Evolutionary conservation across 2,888 invertebrate genomes (phyloP), one percentile per base, ranked within the genome.

Genomic region (Heteropelma amictum): DNA sequence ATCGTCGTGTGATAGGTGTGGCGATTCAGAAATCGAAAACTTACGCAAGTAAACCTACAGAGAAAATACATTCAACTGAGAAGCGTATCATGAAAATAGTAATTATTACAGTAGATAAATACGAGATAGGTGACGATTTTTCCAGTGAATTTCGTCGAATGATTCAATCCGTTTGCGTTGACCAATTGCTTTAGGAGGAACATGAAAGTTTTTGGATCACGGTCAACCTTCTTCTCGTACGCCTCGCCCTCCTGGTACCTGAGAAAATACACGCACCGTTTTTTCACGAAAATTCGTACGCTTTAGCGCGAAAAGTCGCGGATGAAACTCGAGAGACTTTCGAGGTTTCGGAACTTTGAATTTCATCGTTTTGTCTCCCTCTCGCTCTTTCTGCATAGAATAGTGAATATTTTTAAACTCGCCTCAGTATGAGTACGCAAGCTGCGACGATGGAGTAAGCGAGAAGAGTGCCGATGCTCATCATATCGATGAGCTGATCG

Each of bases 361-460:
- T n/a, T n/a, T n/a, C n/a, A n/a, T n/a, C n/a, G n/a, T n/a, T n/a
- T n/a, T n/a, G n/a, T n/a, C n/a, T n/a, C n/a, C n/a, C n/a, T n/a
- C n/a, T n/a, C n/a, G n/a, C n/a, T n/a, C n/a, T n/a, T n/a, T n/a
- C n/a, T n/a, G n/a, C n/a, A n/a, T n/a, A n/a, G n/a, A n/a, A n/a
- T n/a, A n/a, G n/a, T n/a, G n/a, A n/a, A n/a, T n/a, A n/a, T n/a
- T 14, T 30, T 14, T 42, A 30, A 38, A 72, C 63, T 81, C 91
- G 96, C 93, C 97, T 93, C 4, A 97, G 90, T 58, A 97, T 91
- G 8, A 97, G 91, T 0, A 97, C 95, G 81, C 96, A 96, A 2
- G 95, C 94, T 0, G 97, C 96, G 1, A 98, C 97, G 87, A 97
- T 95, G 0, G 96, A 95, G 88, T 97, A 97, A 0, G 96, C 96